Conservation (phyloP, 2,113 vertebrate species). For the Carollia perspicillata region DNA sequence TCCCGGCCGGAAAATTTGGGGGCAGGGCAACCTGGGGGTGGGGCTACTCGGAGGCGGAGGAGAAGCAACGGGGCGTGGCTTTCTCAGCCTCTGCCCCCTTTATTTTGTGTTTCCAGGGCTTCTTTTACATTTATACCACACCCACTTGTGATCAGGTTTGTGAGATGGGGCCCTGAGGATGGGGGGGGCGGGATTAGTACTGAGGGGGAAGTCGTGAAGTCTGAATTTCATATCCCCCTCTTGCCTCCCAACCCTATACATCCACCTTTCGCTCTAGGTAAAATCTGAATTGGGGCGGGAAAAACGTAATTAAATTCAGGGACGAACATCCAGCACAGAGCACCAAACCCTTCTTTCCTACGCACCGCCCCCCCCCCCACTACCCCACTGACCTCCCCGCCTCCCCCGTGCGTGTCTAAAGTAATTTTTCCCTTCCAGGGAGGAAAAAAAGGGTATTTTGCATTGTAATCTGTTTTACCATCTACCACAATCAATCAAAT, state of each 20-base stretch:
- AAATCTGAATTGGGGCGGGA: not conserved
- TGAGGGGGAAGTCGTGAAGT: not conserved
- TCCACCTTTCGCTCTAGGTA: conserved; percentile 17
- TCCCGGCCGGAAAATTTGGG: not conserved
- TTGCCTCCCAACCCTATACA: not conserved
- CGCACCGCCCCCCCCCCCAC: fast-evolving
- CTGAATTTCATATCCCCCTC: not conserved
- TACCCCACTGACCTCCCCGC: not conserved
- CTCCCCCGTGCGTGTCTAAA: not conserved
- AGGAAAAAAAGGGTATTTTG: not conserved
- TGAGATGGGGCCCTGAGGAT: not conserved
- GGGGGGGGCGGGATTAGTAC: not conserved
- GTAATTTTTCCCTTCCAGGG: not conserved
- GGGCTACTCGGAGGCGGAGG: not conserved
- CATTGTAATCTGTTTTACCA: not conserved
- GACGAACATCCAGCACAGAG: not conserved
- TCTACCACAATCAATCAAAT: not conserved
- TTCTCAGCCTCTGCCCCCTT: conserved; percentile 2
- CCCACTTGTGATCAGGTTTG: conserved; percentile 34
- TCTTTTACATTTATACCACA: conserved; percentile 65
- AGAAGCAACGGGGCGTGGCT: not conserved
- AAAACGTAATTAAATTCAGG: not conserved
- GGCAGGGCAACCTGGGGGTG: not conserved
- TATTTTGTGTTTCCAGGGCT: not conserved
- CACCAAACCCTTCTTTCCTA: not conserved